phyloP scores from a whole-genome alignment of 1,140 invertebrate genomes.

The Cherax quadricarinatus region DNA sequence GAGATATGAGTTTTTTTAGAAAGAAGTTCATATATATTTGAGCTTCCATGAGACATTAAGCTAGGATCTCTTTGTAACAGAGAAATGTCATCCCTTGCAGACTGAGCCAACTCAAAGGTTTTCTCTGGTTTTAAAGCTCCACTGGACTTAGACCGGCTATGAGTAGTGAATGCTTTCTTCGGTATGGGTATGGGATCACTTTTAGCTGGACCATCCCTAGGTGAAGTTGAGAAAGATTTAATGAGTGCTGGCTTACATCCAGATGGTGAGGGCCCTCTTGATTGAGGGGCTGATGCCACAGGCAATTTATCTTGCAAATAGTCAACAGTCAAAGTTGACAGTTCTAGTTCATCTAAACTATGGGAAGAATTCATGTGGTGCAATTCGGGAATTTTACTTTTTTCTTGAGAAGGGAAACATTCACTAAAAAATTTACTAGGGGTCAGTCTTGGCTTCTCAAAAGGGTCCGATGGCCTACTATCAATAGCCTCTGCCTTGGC shows the following conservation, averaged over 20 bases:
- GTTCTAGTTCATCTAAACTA: conserved; percentile 65
- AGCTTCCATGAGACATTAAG: conserved; percentile 56
- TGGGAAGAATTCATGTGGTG: conserved; percentile 64
- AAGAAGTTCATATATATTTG: conserved; percentile 71
- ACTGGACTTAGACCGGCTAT: conserved; percentile 71
- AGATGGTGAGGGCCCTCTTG: conserved; percentile 59
- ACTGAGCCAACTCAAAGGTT: conserved; percentile 52
- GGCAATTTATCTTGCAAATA: conserved; percentile 60
- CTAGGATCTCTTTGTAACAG: conserved; percentile 61
- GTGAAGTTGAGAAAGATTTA: conserved; percentile 67
- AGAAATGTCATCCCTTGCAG: conserved; percentile 66
- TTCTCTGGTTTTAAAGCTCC: conserved; percentile 72
- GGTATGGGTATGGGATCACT: conserved; percentile 48
- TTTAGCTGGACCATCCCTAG: conserved; percentile 58
- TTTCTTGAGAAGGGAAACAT: conserved; percentile 53
- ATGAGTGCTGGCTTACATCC: conserved; percentile 51
- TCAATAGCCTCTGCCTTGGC: conserved; percentile 47
- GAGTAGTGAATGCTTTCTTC: conserved; percentile 66
- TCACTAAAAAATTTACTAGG: conserved; percentile 49
- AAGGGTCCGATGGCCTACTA: conserved; percentile 52
- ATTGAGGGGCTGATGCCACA: conserved; percentile 56
- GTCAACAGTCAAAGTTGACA: conserved; percentile 61
- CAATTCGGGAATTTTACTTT: conserved; percentile 39
- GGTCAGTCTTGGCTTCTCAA: conserved; percentile 19
- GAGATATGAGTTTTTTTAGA: conserved; percentile 70